A percentile compares a stretch with the other conserved stretches of the same genome.
phyloP scores from a whole-genome alignment of 2,797 vertebrate species.

The Sebastes diaconus region DNA sequence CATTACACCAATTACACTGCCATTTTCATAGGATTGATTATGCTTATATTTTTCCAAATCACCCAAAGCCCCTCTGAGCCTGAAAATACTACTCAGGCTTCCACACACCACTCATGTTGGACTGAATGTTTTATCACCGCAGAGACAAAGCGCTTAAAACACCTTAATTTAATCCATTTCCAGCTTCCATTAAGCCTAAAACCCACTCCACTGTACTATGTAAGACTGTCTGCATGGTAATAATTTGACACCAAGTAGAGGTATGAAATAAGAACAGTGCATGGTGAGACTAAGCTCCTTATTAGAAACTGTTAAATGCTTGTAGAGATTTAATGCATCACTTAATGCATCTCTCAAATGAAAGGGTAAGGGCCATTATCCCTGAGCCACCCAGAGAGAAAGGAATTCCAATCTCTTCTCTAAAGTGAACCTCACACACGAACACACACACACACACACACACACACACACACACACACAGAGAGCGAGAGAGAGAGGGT shows the following conservation, averaged over 20 bases:
- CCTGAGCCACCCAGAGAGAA: slow-evolving; percentile 25
- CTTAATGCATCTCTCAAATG: slow-evolving; percentile 35
- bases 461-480: not conserved
- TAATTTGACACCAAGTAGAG: not conserved
- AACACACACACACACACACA: not conserved
- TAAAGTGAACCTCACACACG: slow-evolving; percentile 4
- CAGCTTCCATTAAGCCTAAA: slow-evolving; percentile 4
- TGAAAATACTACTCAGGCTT: not conserved
- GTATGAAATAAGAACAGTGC: slow-evolving; percentile 2
- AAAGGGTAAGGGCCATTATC: slow-evolving; percentile 38
- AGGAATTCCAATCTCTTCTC: slow-evolving; percentile 41
- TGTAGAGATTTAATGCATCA: slow-evolving; percentile 49
- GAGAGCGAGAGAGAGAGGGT: not conserved
- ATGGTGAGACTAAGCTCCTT: slow-evolving; percentile 19
- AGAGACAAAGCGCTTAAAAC: not conserved
- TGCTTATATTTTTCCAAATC: slow-evolving; percentile 36
- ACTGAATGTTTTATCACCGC: slow-evolving; percentile 6
- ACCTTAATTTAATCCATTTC: slow-evolving; percentile 24
- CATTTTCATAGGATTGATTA: slow-evolving; percentile 8
- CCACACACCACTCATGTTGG: not conserved
- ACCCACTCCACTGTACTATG: not conserved
- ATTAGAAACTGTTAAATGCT: slow-evolving; percentile 40
- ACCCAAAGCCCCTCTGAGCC: slow-evolving; percentile 1
- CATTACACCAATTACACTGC: slow-evolving; percentile 28
- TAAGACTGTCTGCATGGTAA: not conserved